Evolutionary conservation across 2,888 invertebrate species (phyloP).

Genomic region (Nemapogon koenigi): DNA sequence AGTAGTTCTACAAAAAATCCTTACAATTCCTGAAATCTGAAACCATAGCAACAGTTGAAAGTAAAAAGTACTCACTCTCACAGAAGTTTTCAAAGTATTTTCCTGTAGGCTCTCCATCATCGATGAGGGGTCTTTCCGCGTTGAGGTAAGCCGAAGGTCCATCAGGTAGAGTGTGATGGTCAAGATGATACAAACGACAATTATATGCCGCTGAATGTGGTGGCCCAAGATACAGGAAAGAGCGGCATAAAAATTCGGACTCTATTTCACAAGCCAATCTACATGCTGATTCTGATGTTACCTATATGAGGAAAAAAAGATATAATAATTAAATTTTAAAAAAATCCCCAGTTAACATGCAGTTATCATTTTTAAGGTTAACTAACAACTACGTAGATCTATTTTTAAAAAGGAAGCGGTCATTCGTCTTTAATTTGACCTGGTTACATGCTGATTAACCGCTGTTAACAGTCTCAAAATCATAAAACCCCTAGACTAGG

Average conservation of each 20-base stretch:
- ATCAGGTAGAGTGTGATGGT: conserved; percentile 90
- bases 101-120: conserved; percentile 89
- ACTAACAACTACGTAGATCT: too few species aligned
- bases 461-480: too few species aligned
- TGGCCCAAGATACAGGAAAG: conserved; percentile 79
- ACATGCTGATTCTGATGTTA: conserved; percentile 89
- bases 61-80: conserved; percentile 72
- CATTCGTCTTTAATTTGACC: too few species aligned
- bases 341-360: neutral
- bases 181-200: conserved; percentile 90
- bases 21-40: too few species aligned
- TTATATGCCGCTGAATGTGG: conserved; percentile 85
- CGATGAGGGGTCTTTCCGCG: conserved; percentile 87
- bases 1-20: too few species aligned
- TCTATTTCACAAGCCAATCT: conserved; percentile 90
- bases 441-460: too few species aligned
- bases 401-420: too few species aligned
- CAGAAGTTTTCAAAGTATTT: conserved; percentile 91
- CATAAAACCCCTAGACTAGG: too few species aligned
- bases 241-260: conserved; percentile 90
- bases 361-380: too few species aligned
- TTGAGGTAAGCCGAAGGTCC: conserved; percentile 91
- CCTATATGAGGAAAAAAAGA: conserved; percentile 46
- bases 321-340: neutral
- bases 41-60: too few species aligned